Conservation (phyloP, 2,113 vertebrate species). For the Sturnus vulgaris region DNA sequence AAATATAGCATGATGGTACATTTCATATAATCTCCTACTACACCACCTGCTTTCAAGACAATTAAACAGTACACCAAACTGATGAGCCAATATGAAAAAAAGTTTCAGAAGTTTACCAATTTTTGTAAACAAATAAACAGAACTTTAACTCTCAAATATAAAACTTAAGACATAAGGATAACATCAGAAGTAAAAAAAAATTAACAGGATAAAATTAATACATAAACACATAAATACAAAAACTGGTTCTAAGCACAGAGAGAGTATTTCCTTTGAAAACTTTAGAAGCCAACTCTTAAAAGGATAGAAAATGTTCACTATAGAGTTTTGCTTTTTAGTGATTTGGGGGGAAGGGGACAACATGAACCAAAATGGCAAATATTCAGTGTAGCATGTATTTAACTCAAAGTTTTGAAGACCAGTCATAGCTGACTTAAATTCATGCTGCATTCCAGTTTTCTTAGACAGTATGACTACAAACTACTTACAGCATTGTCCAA, state of each 20-base stretch:
- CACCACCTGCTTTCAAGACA: neutral
- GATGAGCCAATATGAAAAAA: neutral
- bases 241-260: neutral
- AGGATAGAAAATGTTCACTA: neutral
- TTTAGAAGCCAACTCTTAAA: neutral
- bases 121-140: neutral
- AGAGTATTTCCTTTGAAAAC: neutral
- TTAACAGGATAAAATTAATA: neutral
- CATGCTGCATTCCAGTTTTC: neutral
- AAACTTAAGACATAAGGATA: neutral
- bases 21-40: neutral
- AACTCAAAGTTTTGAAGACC: neutral
- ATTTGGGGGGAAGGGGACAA: neutral
- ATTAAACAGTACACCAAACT: neutral
- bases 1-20: neutral
- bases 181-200: neutral
- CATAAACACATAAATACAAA: neutral
- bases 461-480: neutral
- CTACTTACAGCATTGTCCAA: conserved; percentile 83
- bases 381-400: neutral
- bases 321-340: fast-evolving
- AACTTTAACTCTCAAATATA: neutral
- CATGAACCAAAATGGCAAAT: neutral
- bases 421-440: neutral
- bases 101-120: neutral